phyloP scores from a whole-genome alignment of 2,113 vertebrate genomes.

The Poecile atricapillus region DNA sequence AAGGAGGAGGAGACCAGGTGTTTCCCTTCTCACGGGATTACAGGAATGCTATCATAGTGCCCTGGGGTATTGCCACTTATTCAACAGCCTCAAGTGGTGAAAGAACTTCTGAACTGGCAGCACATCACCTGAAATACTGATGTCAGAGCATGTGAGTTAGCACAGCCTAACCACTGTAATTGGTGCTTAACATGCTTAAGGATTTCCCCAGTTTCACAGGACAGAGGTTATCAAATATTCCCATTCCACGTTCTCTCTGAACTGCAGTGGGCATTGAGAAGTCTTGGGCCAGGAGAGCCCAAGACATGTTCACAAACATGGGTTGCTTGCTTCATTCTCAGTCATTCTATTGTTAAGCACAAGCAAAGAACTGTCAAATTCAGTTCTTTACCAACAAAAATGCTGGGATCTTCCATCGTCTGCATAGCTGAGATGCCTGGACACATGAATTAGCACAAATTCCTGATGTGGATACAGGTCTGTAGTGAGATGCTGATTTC shows the following conservation, averaged over 20 bases:
- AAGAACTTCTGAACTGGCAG: background rate
- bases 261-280: background rate
- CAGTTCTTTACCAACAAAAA: background rate
- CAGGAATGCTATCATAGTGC: background rate
- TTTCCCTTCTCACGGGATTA: background rate
- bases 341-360: background rate
- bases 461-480: background rate
- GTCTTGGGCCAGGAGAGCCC: background rate
- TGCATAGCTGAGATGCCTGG: background rate
- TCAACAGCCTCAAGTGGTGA: background rate
- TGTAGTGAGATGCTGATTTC: background rate
- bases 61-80: background rate
- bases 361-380: background rate
- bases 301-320: fast-evolving
- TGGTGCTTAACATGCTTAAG: background rate
- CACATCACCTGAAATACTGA: background rate
- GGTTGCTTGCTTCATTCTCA: background rate
- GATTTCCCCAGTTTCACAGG: background rate
- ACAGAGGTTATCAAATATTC: background rate
- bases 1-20: background rate
- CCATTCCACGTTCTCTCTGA: background rate
- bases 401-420: background rate
- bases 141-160: background rate
- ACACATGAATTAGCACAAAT: background rate
- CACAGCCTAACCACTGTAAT: background rate